Evolutionary conservation across 2,113 vertebrate species (phyloP).

Genomic region (Glaucomys volans): DNA sequence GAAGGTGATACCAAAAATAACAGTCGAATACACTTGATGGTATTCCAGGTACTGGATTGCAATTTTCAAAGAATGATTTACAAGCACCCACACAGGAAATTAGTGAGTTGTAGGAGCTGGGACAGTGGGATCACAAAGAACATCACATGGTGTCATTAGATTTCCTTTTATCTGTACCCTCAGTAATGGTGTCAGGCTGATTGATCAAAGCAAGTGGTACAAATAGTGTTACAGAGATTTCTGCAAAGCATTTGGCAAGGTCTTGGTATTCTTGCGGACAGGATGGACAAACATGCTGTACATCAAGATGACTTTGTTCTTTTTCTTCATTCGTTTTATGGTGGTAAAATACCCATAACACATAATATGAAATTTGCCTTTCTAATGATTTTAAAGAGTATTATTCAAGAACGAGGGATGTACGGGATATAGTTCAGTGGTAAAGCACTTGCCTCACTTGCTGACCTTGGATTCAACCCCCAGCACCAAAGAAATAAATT

Average conservation of each 20-base stretch:
- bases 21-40: neutral
- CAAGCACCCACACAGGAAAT: slow-evolving; percentile 19
- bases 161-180: slow-evolving; percentile 26
- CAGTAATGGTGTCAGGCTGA: neutral
- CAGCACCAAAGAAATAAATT: neutral
- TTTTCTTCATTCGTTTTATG: neutral
- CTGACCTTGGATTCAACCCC: neutral
- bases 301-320: slow-evolving; percentile 29
- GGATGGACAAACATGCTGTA: neutral
- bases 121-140: slow-evolving; percentile 38
- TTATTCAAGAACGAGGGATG: neutral
- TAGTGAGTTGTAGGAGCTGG: slow-evolving; percentile 29
- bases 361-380: neutral
- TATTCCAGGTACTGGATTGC: slow-evolving; percentile 13
- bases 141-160: neutral
- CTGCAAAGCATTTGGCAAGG: slow-evolving; percentile 58
- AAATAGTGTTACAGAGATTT: slow-evolving; percentile 13
- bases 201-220: slow-evolving; percentile 62
- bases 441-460: neutral
- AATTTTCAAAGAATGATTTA: slow-evolving; percentile 41
- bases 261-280: slow-evolving; percentile 14
- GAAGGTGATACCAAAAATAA: slow-evolving; percentile 12
- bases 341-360: neutral
- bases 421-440: neutral
- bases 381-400: slow-evolving; percentile 49